Percentiles rank a stretch among this genome's conserved stretches.
Conservation (phyloP, 2,113 vertebrate genomes). For the Pseudois nayaur region DNA sequence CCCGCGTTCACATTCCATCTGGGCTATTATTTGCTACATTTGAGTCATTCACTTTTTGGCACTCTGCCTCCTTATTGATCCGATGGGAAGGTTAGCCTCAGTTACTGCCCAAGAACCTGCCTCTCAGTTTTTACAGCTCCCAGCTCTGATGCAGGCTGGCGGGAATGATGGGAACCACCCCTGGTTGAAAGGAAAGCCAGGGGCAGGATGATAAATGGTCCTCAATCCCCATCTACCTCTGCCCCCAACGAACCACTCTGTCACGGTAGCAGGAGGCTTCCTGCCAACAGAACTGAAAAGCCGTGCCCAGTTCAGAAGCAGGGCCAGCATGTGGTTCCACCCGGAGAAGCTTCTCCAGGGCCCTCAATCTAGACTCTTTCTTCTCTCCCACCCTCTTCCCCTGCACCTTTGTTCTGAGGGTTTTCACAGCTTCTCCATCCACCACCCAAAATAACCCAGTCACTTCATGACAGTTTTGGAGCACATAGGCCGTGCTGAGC, state of each 20-base stretch:
- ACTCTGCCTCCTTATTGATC: background rate
- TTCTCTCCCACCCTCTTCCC: background rate
- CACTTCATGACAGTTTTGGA: background rate
- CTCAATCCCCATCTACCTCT: background rate
- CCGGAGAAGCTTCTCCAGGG: background rate
- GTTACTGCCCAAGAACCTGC: background rate
- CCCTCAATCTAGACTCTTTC: background rate
- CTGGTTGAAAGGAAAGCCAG: background rate
- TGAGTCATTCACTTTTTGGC: background rate
- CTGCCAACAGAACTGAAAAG: background rate
- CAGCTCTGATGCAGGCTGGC: background rate
- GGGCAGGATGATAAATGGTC: background rate
- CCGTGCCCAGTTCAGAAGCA: background rate
- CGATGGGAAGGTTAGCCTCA: background rate
- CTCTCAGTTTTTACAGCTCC: background rate
- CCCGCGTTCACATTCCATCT: fast-evolving
- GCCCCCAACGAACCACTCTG: background rate
- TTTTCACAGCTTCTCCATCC: background rate
- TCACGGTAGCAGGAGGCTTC: background rate
- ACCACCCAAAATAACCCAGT: background rate
- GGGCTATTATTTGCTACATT: background rate
- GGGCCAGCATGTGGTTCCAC: background rate
- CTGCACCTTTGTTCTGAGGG: background rate
- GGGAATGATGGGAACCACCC: background rate
- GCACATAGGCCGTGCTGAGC: background rate